phyloP scores from a whole-genome alignment of 2,888 invertebrate genomes.

The Megalurothrips usitatus region DNA sequence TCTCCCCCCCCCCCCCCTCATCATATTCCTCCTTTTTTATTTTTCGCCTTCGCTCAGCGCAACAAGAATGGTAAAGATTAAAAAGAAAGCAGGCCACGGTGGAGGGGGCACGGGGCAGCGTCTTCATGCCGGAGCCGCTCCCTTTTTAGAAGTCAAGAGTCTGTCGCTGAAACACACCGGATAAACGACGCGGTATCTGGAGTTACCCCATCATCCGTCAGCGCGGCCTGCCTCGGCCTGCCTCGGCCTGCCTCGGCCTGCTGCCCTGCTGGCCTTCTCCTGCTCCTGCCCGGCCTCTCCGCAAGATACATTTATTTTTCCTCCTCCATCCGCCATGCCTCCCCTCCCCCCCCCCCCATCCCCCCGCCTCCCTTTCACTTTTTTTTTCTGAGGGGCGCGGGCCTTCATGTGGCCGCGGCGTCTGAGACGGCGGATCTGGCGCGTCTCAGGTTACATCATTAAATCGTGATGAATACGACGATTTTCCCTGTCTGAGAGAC shows the following conservation, averaged over 20 bases:
- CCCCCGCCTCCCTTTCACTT: neutral
- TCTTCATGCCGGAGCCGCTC: neutral
- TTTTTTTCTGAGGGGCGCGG: too few species aligned
- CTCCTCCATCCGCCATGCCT: neutral
- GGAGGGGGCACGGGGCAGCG: too few species aligned
- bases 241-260: neutral
- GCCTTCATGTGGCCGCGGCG: neutral
- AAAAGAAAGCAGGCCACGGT: too few species aligned
- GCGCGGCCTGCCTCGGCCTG: neutral
- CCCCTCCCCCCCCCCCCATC: neutral
- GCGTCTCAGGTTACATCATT: constrained; percentile 1
- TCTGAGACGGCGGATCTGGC: neutral
- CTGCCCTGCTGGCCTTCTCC: too few species aligned
- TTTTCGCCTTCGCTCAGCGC: too few species aligned
- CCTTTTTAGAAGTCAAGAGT: neutral
- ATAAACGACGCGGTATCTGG: neutral
- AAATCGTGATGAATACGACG: constrained; percentile 7
- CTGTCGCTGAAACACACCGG: neutral
- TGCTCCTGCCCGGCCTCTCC: too few species aligned
- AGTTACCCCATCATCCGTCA: neutral
- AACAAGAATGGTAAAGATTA: too few species aligned
- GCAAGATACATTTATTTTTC: neutral
- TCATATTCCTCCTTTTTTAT: neutral
- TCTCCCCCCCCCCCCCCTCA: neutral
- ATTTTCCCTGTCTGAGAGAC: too few species aligned